phyloP scores from a whole-genome alignment of 2,888 invertebrate species.

The Eupithecia subumbrata region DNA sequence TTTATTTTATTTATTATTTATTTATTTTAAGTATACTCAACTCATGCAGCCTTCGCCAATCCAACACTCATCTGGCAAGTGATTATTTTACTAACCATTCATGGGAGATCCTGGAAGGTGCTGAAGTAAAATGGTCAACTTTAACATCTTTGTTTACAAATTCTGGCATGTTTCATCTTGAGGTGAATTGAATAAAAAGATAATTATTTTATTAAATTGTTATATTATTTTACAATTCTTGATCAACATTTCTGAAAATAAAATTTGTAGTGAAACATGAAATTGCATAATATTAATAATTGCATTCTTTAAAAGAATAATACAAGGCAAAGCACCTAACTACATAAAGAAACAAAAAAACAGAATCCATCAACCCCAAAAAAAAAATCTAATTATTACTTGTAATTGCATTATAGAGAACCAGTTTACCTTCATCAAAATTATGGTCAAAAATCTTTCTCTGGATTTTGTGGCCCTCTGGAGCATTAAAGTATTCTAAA shows the following conservation, averaged over 20 bases:
- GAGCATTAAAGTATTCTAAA: neutral
- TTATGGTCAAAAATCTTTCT: neutral
- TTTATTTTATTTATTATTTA: too few species aligned
- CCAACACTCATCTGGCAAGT: neutral
- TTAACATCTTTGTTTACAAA: neutral
- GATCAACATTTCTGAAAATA: neutral
- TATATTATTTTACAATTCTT: constrained; percentile 4
- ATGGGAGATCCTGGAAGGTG: neutral
- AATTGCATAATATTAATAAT: neutral
- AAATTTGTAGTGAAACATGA: constrained; percentile 1
- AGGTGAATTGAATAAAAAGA: neutral
- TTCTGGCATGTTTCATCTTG: neutral
- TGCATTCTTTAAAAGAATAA: neutral
- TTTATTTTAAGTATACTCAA: neutral
- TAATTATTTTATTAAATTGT: neutral
- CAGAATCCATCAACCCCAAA: neutral
- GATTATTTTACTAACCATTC: neutral
- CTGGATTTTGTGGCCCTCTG: neutral
- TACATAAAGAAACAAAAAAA: neutral
- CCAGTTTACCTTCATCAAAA: neutral
- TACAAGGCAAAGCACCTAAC: neutral
- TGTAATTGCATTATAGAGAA: neutral
- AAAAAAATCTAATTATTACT: neutral
- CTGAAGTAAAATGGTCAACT: neutral
- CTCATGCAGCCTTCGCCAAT: neutral